Evolutionary conservation across 2,113 vertebrate species (phyloP), one percentile per base, ranked within the genome.

Genomic region (Taurulus bubalis): DNA sequence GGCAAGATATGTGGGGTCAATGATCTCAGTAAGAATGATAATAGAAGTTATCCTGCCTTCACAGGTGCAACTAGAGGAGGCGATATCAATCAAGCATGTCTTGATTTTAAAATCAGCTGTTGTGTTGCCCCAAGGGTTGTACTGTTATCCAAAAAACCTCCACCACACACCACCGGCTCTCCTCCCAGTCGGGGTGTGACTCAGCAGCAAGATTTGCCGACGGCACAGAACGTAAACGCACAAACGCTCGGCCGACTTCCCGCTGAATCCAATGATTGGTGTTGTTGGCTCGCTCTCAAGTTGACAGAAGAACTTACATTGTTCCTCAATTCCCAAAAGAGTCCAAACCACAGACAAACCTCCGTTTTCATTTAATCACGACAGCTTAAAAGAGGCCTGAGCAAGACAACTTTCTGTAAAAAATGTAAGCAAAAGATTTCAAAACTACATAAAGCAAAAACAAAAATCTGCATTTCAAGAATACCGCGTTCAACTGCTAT

Each of bases 171-270:
- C 34, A 32, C 22, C 47, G 80, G 73, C 75, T 36, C 42, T 49
- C 60, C 63, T 45, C 42, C 32, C 49, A 77, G 40, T 77, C 67
- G 77, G 67, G 72, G 68, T 62, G 77, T 89, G 83, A 89, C 67
- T 90, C 79, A 85, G 75, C 71, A 73, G 38, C 42, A 69, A 75
- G 47, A 69, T 63, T 71, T 85, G 77, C 85, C 65, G 55, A 45
- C 0, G 1, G 82, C 80, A 63, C 24, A 71, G 38, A 62, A 62
- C 6, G 36, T 42, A 59, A 51, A 71, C 62, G 28, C 1, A 30
- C 53, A 63, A 34, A 9, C 18, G 24, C 62, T 51, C 3, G 3
- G 58, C 53, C 59, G 69, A 55, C 55, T 68, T 80, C 64, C 59
- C 11, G 38, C 28, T 58, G 36, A 65, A 69, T 75, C 66, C 15